A percentile compares a stretch with the other conserved stretches of the same genome.
Conservation (phyloP, 2,113 vertebrate species). For the Sceloporus tristichus region DNA sequence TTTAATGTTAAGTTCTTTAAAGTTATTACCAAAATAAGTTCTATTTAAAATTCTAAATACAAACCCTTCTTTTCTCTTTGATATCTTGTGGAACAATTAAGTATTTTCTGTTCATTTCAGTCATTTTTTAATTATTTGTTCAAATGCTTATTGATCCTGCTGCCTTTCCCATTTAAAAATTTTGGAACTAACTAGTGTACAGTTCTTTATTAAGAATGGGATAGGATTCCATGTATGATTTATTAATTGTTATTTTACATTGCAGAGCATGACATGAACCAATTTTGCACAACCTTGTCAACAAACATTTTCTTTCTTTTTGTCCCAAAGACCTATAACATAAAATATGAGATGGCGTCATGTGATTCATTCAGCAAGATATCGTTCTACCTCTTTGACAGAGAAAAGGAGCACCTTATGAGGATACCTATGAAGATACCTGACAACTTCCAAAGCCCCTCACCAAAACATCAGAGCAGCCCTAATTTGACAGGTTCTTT, state of each 20-base stretch:
- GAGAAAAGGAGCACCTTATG: conserved; percentile 21
- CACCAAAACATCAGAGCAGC: conserved; percentile 16
- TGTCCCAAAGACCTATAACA: conserved; percentile 21
- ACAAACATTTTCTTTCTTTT: conserved; percentile 30
- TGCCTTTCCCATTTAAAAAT: background rate
- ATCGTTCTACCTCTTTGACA: conserved; percentile 40
- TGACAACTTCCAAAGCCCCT: conserved; percentile 13
- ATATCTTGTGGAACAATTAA: background rate
- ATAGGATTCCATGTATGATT: background rate
- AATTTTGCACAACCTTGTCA: background rate
- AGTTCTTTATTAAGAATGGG: background rate
- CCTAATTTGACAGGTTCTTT: conserved; percentile 25
- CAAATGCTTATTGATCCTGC: background rate
- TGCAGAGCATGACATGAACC: background rate
- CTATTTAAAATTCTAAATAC: background rate
- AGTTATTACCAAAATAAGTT: background rate
- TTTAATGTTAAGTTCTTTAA: background rate
- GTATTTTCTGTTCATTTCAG: background rate
- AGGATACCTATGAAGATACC: conserved; percentile 17
- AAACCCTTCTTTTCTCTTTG: background rate
- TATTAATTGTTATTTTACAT: background rate
- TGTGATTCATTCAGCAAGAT: conserved; percentile 44
- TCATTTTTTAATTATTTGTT: background rate
- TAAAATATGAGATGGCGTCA: conserved; percentile 39
- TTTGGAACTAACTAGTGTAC: background rate